Conservation (phyloP, 2,113 vertebrate species). For the Cinclus mexicanus region DNA sequence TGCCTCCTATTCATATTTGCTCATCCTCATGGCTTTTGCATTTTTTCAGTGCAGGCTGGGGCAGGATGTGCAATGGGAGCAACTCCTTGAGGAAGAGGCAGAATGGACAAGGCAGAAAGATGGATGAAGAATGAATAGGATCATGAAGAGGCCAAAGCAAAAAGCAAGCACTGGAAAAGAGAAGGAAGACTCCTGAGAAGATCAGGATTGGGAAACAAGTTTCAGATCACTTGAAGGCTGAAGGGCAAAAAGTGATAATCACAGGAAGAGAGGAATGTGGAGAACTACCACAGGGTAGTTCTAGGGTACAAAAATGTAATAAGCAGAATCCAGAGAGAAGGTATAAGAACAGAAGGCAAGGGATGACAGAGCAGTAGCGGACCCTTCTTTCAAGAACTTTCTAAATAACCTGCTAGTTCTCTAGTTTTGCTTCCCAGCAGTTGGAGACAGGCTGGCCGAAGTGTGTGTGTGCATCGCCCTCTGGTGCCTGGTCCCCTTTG, state of each 20-base stretch:
- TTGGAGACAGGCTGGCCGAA: accelerated
- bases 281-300: neutral
- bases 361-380: neutral
- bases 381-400: neutral
- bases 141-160: neutral
- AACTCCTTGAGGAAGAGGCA: neutral
- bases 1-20: neutral
- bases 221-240: neutral
- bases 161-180: neutral
- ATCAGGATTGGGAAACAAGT: neutral
- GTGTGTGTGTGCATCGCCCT: slow-evolving; percentile 15
- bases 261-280: neutral
- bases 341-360: neutral
- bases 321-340: neutral
- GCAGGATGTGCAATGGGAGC: neutral
- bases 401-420: neutral
- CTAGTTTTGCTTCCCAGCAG: neutral
- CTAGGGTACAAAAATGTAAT: neutral
- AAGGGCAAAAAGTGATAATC: neutral
- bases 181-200: neutral
- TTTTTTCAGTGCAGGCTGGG: neutral
- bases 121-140: neutral
- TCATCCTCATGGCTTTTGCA: neutral
- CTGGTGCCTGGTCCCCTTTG: neutral
- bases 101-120: neutral